These are phyloP conservation scores for Tenebrosternarchus preto DNA, from an alignment of 2,113 vertebrate species.

Conservation along the genomic window DNA sequence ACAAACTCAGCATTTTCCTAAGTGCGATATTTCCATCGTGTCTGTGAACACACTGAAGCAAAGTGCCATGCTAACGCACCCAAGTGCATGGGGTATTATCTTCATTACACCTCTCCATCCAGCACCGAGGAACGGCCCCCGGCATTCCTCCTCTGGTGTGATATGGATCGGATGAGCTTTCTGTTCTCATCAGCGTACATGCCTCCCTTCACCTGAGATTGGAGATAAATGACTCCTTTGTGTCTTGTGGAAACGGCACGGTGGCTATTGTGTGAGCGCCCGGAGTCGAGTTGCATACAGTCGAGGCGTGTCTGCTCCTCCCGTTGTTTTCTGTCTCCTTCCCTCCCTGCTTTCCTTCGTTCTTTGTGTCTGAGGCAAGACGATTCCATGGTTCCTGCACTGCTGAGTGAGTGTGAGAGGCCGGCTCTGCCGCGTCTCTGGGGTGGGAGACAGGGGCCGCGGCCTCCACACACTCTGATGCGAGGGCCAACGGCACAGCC, in stretches of 20 bases:
- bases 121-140: slow-evolving; percentile 15
- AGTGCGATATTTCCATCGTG: not conserved
- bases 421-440: not conserved
- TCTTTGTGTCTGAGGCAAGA: slow-evolving; percentile 24
- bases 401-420: not conserved
- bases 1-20: not conserved
- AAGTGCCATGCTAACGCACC: slow-evolving; percentile 10
- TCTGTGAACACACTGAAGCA: slow-evolving; percentile 1
- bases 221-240: slow-evolving; percentile 66
- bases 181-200: slow-evolving; percentile 41
- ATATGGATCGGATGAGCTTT: slow-evolving; percentile 39
- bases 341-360: slow-evolving; percentile 3
- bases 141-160: slow-evolving; percentile 28
- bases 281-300: slow-evolving; percentile 64
- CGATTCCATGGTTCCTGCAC: not conserved
- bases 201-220: slow-evolving; percentile 58
- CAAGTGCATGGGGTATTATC: slow-evolving; percentile 21
- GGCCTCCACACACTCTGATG: not conserved
- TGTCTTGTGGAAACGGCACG: slow-evolving; percentile 67
- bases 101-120: slow-evolving; percentile 25
- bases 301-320: slow-evolving; percentile 47
- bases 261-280: slow-evolving; percentile 62
- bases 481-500: no score
- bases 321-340: slow-evolving; percentile 11
- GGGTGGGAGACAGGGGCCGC: not conserved